These are phyloP conservation scores for Ceraclea dissimilis DNA, from an alignment of 2,888 invertebrate species.

Conservation along the genomic window DNA sequence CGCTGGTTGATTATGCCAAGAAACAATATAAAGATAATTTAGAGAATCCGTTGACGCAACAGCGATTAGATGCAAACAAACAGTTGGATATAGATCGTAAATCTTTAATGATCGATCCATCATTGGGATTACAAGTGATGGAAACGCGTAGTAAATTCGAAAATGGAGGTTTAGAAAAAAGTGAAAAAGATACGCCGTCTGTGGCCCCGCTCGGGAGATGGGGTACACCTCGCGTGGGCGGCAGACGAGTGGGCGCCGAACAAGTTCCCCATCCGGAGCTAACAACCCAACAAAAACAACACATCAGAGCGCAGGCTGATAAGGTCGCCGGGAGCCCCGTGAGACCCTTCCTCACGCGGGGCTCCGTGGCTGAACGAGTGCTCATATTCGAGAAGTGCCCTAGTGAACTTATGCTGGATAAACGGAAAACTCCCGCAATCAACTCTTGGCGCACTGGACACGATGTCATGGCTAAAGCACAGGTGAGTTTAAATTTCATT, in stretches of 20 bases:
- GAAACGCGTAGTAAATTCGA: constrained; percentile 47
- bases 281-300: constrained; percentile 52
- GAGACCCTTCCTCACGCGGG: constrained; percentile 77
- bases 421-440: constrained; percentile 51
- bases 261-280: constrained; percentile 61
- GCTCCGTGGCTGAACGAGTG: constrained; percentile 85
- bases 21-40: constrained; percentile 55
- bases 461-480: constrained; percentile 49
- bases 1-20: constrained; percentile 59
- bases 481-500: constrained; percentile 33
- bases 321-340: constrained; percentile 58
- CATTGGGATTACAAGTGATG: constrained; percentile 45
- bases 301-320: constrained; percentile 37
- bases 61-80: constrained; percentile 34
- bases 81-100: constrained; percentile 43
- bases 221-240: constrained; percentile 39
- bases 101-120: constrained; percentile 42
- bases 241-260: constrained; percentile 32
- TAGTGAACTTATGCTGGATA: constrained; percentile 66
- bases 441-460: constrained; percentile 51
- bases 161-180: constrained; percentile 15
- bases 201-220: constrained; percentile 36
- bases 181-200: constrained; percentile 20
- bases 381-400: constrained; percentile 87
- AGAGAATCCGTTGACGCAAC: constrained; percentile 37